phyloP scores from a whole-genome alignment of 2,888 invertebrate genomes.

The Drosophila demipolita region DNA sequence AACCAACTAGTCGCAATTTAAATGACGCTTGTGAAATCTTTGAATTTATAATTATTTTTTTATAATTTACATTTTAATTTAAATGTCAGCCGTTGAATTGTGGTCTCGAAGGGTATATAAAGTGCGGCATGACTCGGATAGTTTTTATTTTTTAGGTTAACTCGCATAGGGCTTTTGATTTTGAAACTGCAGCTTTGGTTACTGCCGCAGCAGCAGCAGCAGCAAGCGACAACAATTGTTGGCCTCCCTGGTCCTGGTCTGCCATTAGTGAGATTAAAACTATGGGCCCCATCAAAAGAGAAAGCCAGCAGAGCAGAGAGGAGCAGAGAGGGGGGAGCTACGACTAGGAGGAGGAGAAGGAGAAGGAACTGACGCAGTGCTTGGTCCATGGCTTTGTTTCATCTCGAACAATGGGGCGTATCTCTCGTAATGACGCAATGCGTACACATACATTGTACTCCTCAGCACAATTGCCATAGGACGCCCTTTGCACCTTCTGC shows the following conservation, averaged over 20 bases:
- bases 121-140: background rate
- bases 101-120: background rate
- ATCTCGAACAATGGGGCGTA: constrained; percentile 66
- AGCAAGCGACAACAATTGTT: constrained; percentile 41
- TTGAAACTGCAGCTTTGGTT: constrained; percentile 21
- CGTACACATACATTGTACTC: constrained; percentile 69
- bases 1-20: background rate
- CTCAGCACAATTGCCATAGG: constrained; percentile 47
- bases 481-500: background rate
- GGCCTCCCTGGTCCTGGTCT: constrained; percentile 19
- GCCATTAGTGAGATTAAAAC: constrained; percentile 80
- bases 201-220: constrained; percentile 8
- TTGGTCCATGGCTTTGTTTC: constrained; percentile 58
- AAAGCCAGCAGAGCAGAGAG: background rate
- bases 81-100: background rate
- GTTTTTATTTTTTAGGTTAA: constrained; percentile 1
- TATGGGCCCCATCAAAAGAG: constrained; percentile 47
- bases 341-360: background rate
- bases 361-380: constrained; percentile 53
- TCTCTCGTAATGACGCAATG: constrained; percentile 75
- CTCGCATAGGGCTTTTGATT: constrained; percentile 37
- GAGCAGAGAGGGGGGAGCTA: no score
- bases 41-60: no score
- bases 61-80: background rate
- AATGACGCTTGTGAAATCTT: background rate